Evolutionary conservation across 2,888 invertebrate genomes (phyloP).

Genomic region (Hipparchia semele): DNA sequence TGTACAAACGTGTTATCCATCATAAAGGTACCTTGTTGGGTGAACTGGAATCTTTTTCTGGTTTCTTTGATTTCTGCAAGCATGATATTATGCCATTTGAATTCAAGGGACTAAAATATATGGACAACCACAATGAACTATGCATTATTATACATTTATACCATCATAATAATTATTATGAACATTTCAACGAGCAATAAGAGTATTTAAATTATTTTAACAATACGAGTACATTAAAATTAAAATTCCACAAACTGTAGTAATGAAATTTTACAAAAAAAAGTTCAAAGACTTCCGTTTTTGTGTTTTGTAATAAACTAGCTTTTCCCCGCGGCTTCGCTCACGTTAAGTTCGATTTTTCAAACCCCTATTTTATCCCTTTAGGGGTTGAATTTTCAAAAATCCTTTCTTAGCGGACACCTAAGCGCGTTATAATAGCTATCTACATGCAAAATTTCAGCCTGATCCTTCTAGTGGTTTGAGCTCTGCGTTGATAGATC

Average conservation of each 20-base stretch:
- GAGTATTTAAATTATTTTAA: neutral
- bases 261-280: neutral
- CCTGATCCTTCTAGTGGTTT: too few species aligned
- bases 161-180: neutral
- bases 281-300: too few species aligned
- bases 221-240: neutral
- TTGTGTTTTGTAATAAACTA: too few species aligned
- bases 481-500: too few species aligned
- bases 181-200: neutral
- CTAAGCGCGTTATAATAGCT: too few species aligned
- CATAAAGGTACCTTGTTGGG: slow-evolving; percentile 86
- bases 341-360: too few species aligned
- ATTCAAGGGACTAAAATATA: neutral
- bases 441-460: too few species aligned
- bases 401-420: too few species aligned
- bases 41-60: slow-evolving; percentile 87
- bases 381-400: too few species aligned
- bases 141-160: neutral
- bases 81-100: slow-evolving; percentile 35
- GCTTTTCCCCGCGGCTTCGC: too few species aligned
- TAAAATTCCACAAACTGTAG: neutral
- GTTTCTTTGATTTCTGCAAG: slow-evolving; percentile 91
- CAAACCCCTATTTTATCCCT: too few species aligned
- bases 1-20: slow-evolving; percentile 48
- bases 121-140: slow-evolving; percentile 3